Base-by-base conservation (phyloP, 2,888 invertebrate species). In the Coenonympha glycerion region DNA sequence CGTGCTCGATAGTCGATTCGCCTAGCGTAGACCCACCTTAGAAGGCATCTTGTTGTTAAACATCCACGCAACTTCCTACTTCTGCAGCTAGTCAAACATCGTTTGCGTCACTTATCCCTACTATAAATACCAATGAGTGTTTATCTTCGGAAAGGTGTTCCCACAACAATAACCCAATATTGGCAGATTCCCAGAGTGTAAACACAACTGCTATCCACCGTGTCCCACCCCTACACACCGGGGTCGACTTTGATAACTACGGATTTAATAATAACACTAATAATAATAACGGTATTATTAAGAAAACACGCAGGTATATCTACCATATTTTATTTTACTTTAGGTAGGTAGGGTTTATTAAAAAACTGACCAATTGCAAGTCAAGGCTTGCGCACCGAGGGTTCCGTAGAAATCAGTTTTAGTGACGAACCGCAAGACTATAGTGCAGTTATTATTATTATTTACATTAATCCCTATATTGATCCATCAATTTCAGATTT, bases 161-260 rank as follows among this genome's bases (percentile, higher is more conserved):
- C 13, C 24, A 24, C 39, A 40, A 41, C 28, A 36, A 41, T 41
- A 26, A 18, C 28, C 30, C 28, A 41, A 41, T 41, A 41, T 41
- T 41, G 41, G 41, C 41, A 41, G 28, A 41, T 41, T 30, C 41
- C 41, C 41, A 41, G 41, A 18, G 41, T 41, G 41, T 41, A 41
- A 41, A 41, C 28, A 41, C 30, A 41, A 41, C 41, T 41, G 41
- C 28, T 41, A 28, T 28, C 19, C 28, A 16, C 11, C 18, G 18
- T 41, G 28, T 28, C 19, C 28, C 6, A 16, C 11, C 18, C 18
- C 3, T 16, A 19, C 41, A 16, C 41, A 28, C 28, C 28, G 28
- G 28, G 30, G 18, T 19, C 41, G 39, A 15, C 24, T 40, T 16
- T 41, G 30, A 40, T 40, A 24, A 3, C 37, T 26, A 2, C 9